Conservation (phyloP, 1,140 invertebrate genomes). For the Anoplolepis gracilipes region DNA sequence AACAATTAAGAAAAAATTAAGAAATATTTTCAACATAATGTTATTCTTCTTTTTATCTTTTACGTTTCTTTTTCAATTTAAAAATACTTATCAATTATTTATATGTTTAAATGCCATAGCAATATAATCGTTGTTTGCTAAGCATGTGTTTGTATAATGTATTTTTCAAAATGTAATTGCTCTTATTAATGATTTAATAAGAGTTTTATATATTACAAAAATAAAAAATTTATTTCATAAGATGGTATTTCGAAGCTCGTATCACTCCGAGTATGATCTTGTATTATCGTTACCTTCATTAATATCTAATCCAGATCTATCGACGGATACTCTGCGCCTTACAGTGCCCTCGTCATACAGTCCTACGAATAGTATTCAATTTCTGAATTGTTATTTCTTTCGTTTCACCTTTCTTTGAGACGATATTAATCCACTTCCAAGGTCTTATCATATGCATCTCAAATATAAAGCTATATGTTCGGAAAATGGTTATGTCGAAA, state of each 20-base stretch:
- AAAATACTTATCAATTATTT: not conserved
- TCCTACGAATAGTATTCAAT: conserved; percentile 81
- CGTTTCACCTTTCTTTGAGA: conserved; percentile 67
- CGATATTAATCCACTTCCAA: conserved; percentile 59
- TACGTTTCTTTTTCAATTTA: not conserved
- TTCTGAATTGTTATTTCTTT: conserved; percentile 73
- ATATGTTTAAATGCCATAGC: not conserved
- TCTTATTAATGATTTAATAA: conserved; percentile 39
- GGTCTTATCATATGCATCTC: conserved; percentile 37
- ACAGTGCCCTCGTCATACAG: conserved; percentile 81
- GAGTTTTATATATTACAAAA: not conserved
- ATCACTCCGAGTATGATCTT: conserved; percentile 68
- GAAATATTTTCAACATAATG: not conserved
- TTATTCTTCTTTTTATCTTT: not conserved
- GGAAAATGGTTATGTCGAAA: conserved; percentile 35
- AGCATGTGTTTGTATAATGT: not conserved
- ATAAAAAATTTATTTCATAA: not conserved
- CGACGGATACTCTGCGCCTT: conserved; percentile 82
- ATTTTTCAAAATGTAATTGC: not conserved
- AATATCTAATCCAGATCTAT: conserved; percentile 83
- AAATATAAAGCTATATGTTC: conserved; percentile 40
- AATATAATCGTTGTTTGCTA: not conserved
- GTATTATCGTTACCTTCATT: conserved; percentile 79
- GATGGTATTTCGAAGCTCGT: conserved; percentile 64
- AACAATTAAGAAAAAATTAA: not conserved